These are phyloP conservation scores for Castor canadensis DNA, from an alignment of 2,113 vertebrate genomes.

Conservation along the genomic window DNA sequence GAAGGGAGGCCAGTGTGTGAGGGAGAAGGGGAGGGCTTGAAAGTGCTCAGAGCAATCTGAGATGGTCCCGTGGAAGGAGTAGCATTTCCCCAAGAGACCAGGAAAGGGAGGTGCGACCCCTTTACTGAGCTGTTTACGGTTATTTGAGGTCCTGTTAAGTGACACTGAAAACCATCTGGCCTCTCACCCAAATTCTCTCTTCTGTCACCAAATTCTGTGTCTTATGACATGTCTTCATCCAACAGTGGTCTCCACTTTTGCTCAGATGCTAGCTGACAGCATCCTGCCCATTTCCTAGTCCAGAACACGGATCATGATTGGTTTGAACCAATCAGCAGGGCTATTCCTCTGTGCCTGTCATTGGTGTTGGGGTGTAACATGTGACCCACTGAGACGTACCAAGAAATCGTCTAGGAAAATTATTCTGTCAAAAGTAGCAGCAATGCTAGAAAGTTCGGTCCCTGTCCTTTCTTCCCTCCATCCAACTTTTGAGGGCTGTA, in stretches of 20 bases:
- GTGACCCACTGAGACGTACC: neutral
- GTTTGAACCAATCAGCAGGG: neutral
- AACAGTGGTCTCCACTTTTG: neutral
- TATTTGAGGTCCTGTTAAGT: neutral
- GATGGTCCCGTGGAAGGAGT: neutral
- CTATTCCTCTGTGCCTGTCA: neutral
- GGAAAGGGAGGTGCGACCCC: neutral
- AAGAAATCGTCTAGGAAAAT: neutral
- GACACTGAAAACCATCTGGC: neutral
- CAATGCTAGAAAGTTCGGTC: neutral
- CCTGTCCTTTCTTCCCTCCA: neutral
- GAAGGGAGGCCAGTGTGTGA: neutral
- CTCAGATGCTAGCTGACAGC: too few relatives aligned
- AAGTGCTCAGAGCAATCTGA: neutral
- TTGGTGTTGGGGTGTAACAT: too few relatives aligned
- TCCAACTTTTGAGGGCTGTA: neutral
- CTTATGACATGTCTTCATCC: neutral
- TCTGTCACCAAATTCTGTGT: neutral
- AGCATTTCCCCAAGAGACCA: neutral
- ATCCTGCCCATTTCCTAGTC: neutral
- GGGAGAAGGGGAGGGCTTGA: neutral
- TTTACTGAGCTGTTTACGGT: neutral
- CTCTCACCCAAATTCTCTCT: neutral
- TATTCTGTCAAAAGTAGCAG: neutral
- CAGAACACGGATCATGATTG: accelerated